A percentile compares a stretch with the other conserved stretches of the same genome.
Conservation (phyloP, 1,140 invertebrate genomes). For the Dreissena rostriformis region DNA sequence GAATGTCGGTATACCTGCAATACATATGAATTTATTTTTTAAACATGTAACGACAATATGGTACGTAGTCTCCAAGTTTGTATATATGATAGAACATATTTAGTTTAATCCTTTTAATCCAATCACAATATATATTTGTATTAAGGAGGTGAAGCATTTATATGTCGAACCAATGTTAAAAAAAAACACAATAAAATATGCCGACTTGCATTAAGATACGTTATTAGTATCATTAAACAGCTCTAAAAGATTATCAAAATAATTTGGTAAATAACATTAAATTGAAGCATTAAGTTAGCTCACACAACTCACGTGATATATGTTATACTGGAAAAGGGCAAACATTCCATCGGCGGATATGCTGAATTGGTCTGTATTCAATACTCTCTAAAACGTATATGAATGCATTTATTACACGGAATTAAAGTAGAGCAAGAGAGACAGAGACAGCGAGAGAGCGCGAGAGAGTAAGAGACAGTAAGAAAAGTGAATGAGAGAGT, state of each 20-base stretch:
- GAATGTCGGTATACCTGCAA: constrained; percentile 88
- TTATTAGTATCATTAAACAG: too few relatives aligned
- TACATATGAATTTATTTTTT: constrained; percentile 35
- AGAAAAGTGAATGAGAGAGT: neutral
- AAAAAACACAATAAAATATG: too few relatives aligned
- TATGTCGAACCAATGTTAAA: too few relatives aligned
- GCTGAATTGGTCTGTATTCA: constrained; percentile 89
- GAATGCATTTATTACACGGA: neutral
- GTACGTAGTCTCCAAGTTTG: neutral
- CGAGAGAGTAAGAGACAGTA: neutral
- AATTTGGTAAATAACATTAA: neutral
- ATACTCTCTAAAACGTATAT: constrained; percentile 62
- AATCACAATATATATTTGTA: neutral
- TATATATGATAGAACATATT: neutral
- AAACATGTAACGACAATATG: neutral
- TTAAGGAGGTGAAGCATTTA: too few relatives aligned
- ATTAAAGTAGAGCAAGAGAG: neutral
- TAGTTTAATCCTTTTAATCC: neutral
- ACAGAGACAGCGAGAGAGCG: too few relatives aligned
- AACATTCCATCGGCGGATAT: constrained; percentile 93
- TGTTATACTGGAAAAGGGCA: constrained; percentile 90
- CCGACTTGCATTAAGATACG: too few relatives aligned
- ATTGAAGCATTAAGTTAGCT: neutral
- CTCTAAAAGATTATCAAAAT: neutral
- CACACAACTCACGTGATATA: constrained; percentile 85